Base-by-base conservation (phyloP, 2,113 vertebrate species). In the Plectropomus leopardus region DNA sequence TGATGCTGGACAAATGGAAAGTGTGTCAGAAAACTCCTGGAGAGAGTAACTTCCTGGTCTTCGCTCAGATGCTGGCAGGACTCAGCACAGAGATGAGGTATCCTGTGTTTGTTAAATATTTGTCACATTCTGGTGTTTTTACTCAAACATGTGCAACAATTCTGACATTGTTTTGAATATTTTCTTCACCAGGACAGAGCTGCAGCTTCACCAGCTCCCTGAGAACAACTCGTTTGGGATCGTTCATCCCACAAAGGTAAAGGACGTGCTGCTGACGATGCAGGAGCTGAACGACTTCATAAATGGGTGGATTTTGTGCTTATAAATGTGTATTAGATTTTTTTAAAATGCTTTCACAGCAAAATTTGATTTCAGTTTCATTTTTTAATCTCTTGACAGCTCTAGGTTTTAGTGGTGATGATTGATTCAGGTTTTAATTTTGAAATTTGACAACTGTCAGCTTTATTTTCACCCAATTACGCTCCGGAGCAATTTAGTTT, bases 1-100 rank as follows among this genome's bases (percentile, higher is more conserved):
- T 99, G 96, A 95, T 99, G 84, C 60, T 99, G 94, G 98, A 99
- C 90, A 96, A 94, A 59, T 92, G 91, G 85, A 95, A 93, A 0
- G 95, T 97, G 1, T 95, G 95, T 3, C 96, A 92, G 88, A 94
- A 86, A 69, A 96, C 94, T 0, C 86, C 87, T 0, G 96, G 95
- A 10, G 98, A 99, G 88, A 95, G 96, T 84, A 97, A 80, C 90
- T 99, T 99, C 90, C 93, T 96, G 69, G 72, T 99, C 5, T 99
- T 99, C 90, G 90, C 95, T 0, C 96, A 98, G 92, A 94, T 99
- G 97, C 86, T 99, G 80, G 96, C 96, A 0, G 98, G 98, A 36
- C 78, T 97, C 87, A 96, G 94, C 59, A n/a, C 85, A 8, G 96
- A 96, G 3, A 95, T 96, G 89, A 98, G 97, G 64, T 40, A 40